phyloP scores from a whole-genome alignment of 2,113 vertebrate species.

The Psilopsiagon aurifrons region DNA sequence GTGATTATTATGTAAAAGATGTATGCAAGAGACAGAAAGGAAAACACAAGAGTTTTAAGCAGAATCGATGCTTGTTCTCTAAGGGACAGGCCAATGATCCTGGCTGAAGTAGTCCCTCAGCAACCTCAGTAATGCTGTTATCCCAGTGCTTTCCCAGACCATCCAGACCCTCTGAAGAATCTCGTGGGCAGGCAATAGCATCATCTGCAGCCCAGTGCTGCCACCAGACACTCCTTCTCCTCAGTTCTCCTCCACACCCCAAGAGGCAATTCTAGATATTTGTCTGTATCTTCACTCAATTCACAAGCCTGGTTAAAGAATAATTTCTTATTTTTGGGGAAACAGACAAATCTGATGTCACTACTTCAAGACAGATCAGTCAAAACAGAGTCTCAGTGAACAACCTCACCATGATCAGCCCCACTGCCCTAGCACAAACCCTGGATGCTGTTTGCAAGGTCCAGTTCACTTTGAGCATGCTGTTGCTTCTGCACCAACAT shows the following conservation, averaged over 20 bases:
- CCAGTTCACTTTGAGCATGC: not conserved
- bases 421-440: not conserved
- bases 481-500: not conserved
- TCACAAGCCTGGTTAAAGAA: not conserved
- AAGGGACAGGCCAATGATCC: not conserved
- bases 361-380: not conserved
- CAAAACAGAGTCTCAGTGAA: not conserved
- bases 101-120: not conserved
- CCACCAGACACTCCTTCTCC: not conserved
- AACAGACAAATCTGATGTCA: not conserved
- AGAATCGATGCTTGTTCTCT: not conserved
- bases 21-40: not conserved
- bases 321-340: not conserved
- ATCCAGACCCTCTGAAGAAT: not conserved
- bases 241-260: not conserved
- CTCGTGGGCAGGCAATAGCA: not conserved
- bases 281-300: not conserved
- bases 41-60: not conserved
- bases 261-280: not conserved
- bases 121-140: not conserved
- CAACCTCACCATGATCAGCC: not conserved
- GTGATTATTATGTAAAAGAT: not conserved
- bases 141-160: not conserved
- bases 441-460: not conserved
- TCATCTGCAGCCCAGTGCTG: not conserved